A percentile compares a stretch with the other conserved stretches of the same genome.
Evolutionary conservation across 2,888 invertebrate species (phyloP).

Genomic region (Allophyes oxyacanthae): DNA sequence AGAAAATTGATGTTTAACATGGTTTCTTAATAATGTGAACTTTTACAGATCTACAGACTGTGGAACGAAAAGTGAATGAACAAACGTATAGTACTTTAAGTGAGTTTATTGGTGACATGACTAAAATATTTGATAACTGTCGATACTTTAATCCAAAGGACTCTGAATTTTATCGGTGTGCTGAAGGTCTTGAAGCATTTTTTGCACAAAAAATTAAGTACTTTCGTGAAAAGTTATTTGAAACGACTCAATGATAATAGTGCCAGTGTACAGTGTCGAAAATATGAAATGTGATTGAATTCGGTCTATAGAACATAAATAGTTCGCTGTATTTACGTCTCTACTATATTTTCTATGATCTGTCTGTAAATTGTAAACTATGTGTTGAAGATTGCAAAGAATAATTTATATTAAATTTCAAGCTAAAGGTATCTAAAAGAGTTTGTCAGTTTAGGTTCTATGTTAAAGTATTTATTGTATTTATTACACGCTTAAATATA

Average conservation of each 20-base stretch:
- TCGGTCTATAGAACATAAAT: slow-evolving; percentile 49
- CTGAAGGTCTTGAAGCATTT: slow-evolving; percentile 97
- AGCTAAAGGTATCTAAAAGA: slow-evolving; percentile 68
- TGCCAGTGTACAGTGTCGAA: slow-evolving; percentile 75
- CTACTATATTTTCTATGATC: slow-evolving; percentile 70
- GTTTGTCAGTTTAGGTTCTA: slow-evolving; percentile 76
- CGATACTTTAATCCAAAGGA: slow-evolving; percentile 98
- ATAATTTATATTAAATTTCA: slow-evolving; percentile 74
- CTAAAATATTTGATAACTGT: slow-evolving; percentile 99
- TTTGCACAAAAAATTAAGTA: slow-evolving; percentile 98
- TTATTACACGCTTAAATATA: slow-evolving; percentile 79
- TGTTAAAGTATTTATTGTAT: slow-evolving; percentile 86
- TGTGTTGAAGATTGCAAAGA: slow-evolving; percentile 83
- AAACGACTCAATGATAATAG: slow-evolving; percentile 87
- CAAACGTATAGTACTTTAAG: slow-evolving; percentile 95
- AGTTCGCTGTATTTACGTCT: slow-evolving; percentile 53
- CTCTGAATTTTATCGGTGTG: slow-evolving; percentile 98
- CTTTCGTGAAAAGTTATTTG: slow-evolving; percentile 95
- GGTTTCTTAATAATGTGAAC: slow-evolving; percentile 23
- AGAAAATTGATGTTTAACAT: not conserved
- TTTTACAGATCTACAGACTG: slow-evolving; percentile 96
- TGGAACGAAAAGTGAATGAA: slow-evolving; percentile 95
- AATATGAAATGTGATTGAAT: slow-evolving; percentile 52
- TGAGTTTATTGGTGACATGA: slow-evolving; percentile 99
- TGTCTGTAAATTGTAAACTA: slow-evolving; percentile 84